These are phyloP conservation scores for Anastatus disparis DNA, from an alignment of 1,140 invertebrate species.

Conservation along the genomic window DNA sequence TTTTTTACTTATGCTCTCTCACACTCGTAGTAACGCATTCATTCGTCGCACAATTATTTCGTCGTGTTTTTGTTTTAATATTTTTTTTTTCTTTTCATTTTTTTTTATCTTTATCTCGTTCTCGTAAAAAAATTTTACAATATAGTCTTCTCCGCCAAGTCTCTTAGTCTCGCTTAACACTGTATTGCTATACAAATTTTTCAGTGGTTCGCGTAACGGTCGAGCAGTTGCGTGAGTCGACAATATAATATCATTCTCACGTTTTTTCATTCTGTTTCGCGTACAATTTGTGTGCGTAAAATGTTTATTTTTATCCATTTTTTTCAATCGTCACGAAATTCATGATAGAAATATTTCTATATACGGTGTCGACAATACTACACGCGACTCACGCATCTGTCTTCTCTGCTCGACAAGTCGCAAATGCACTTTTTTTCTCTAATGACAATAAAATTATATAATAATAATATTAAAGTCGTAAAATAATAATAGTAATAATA, in stretches of 20 bases:
- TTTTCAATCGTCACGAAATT: too few relatives aligned
- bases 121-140: conserved; percentile 47
- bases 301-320: too few relatives aligned
- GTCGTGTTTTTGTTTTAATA: conserved; percentile 16
- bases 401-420: neutral
- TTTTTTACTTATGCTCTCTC: neutral
- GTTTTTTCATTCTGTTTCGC: neutral
- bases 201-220: conserved; percentile 6
- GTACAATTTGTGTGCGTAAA: conserved; percentile 21
- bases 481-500: conserved; percentile 24
- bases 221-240: neutral
- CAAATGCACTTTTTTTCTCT: conserved; percentile 5
- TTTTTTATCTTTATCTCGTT: conserved; percentile 34
- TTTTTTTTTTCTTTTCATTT: conserved; percentile 9
- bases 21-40: neutral
- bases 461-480: conserved; percentile 17
- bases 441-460: conserved; percentile 18
- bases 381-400: conserved; percentile 1
- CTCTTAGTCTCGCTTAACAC: conserved; percentile 49
- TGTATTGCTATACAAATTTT: conserved; percentile 42
- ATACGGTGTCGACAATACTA: too few relatives aligned
- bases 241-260: neutral
- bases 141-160: conserved; percentile 48
- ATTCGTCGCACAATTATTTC: conserved; percentile 21
- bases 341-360: too few relatives aligned